Base-by-base conservation (phyloP, 30 jellyfish, hydroid and myxozoan genomes). In the Turritopsis dohrnii region DNA sequence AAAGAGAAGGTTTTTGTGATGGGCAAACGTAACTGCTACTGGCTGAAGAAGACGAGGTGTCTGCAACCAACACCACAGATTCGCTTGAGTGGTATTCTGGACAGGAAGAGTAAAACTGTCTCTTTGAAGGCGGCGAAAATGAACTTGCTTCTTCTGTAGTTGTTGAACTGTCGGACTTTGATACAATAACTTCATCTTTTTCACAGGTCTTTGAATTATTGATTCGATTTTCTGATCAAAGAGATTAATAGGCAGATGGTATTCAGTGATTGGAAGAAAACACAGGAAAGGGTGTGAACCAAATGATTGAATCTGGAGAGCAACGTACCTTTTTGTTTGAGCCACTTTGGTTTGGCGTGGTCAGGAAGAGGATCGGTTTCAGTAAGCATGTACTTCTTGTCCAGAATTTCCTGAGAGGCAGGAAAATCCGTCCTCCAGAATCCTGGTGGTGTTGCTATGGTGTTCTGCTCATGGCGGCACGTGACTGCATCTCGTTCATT, bases 401-500 rank as follows among this genome's bases (percentile, higher is more conserved):
- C 86, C 76, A 79, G 80, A 28, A 54, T 84, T 24, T 66, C 94
- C 21, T 80, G 90, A 5, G 90, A 82, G 21, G 71, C 86, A 1
- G 96, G 97, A 52, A 91, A 71, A 3, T 86, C 97, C 1, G 84
- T 52, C 4, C 86, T 76, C 97, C 97, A 91, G 41, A 86, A 83
- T 7, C 84, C 90, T 0, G 89, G 82, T 0, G 97, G 97, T 13
- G 97, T 91, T 23, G 93, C 28, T 9, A 96, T 19, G 8, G 13
- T 5, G 3, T 77, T 52, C 7, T 77, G 66, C 24, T 52, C 74
- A 30, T 54, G 89, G 18, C 77, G 16, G 30, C 77, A 69, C 30
- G 77, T 69, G 8, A 9, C 16, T 23, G 8, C 7, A 27, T 69
- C 30, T n/a, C 17, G 77, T 69, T 69, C 77, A 69, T 16, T 69